phyloP scores from a whole-genome alignment of 2,113 vertebrate genomes.

The Aspidoscelis tigris region DNA sequence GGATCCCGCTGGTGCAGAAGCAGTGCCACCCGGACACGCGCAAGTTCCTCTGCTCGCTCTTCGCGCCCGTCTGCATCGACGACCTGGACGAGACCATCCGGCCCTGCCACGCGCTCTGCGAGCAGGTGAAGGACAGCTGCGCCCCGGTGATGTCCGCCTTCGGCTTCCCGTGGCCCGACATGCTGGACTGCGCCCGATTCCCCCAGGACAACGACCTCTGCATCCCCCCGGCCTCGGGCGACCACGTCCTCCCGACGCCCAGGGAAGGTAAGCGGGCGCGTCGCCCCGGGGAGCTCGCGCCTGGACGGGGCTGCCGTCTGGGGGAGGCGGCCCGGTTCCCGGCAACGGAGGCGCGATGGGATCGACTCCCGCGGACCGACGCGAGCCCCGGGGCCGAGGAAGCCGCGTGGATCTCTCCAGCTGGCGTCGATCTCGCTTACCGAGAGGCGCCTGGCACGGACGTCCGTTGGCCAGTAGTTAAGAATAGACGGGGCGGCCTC shows the following conservation, averaged over 20 bases:
- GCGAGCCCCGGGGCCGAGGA: no score
- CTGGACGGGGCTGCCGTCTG: no score
- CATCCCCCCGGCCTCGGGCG: constrained; percentile 88
- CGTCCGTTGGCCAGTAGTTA: no score
- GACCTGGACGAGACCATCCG: constrained; percentile 95
- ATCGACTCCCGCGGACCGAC: no score
- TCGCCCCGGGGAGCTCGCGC: no score
- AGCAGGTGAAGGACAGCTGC: constrained; percentile 90
- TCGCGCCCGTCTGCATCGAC: constrained; percentile 94
- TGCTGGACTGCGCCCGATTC: constrained; percentile 93
- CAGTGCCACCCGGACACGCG: constrained; percentile 96
- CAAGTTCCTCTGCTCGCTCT: constrained; percentile 97
- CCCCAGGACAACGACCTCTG: constrained; percentile 95
- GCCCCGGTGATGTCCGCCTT: constrained; percentile 97
- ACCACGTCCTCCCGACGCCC: constrained; percentile 83
- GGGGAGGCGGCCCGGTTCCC: no score
- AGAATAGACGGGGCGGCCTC: no score
- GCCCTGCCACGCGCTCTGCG: constrained; percentile 94
- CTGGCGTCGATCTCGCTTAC: no score
- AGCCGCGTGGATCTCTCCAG: no score
- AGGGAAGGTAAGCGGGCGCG: constrained; percentile 81
- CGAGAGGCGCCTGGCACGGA: no score
- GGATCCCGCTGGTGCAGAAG: constrained; percentile 97
- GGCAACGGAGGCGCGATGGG: no score
- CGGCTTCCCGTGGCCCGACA: constrained; percentile 97